Conservation (phyloP, 2,888 invertebrate species). For the Acanthococcus lagerstroemiae region DNA sequence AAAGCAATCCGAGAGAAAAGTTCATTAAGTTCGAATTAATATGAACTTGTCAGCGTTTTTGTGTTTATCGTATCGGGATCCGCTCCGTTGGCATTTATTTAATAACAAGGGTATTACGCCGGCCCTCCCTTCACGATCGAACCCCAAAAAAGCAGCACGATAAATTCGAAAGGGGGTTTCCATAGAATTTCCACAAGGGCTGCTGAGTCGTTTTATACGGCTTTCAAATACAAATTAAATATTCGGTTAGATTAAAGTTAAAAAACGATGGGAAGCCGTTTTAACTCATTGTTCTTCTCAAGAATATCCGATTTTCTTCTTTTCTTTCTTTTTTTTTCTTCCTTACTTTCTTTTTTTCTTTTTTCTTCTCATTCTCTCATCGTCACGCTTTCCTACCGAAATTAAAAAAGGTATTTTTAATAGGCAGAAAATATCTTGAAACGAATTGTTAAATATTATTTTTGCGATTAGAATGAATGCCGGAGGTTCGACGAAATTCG, state of each 20-base stretch:
- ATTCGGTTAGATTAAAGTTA: slow-evolving; percentile 29
- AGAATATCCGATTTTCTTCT: slow-evolving; percentile 3
- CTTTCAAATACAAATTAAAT: slow-evolving; percentile 28
- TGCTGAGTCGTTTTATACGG: neutral
- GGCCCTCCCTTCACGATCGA: neutral
- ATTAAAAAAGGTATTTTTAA: neutral
- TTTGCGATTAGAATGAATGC: no score
- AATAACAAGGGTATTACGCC: slow-evolving; percentile 26
- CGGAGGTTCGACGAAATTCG: no score
- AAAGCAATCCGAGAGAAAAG: slow-evolving; percentile 23
- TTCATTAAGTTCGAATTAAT: slow-evolving; percentile 30
- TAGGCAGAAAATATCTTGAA: no score
- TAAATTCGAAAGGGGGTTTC: slow-evolving; percentile 12
- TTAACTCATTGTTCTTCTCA: slow-evolving; percentile 15
- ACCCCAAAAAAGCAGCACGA: neutral
- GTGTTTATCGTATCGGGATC: slow-evolving; percentile 23
- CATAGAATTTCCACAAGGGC: slow-evolving; percentile 15
- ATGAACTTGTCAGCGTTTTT: slow-evolving; percentile 27
- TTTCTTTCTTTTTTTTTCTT: neutral
- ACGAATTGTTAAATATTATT: no score
- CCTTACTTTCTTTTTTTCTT: neutral
- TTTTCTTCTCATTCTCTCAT: neutral
- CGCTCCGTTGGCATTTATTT: slow-evolving; percentile 29
- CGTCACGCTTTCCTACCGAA: neutral
- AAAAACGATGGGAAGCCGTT: slow-evolving; percentile 27